Percentiles rank a stretch among this genome's conserved stretches.
Evolutionary conservation across 1,140 invertebrate genomes (phyloP).

Genomic region (Drosophila pseudoobscura): DNA sequence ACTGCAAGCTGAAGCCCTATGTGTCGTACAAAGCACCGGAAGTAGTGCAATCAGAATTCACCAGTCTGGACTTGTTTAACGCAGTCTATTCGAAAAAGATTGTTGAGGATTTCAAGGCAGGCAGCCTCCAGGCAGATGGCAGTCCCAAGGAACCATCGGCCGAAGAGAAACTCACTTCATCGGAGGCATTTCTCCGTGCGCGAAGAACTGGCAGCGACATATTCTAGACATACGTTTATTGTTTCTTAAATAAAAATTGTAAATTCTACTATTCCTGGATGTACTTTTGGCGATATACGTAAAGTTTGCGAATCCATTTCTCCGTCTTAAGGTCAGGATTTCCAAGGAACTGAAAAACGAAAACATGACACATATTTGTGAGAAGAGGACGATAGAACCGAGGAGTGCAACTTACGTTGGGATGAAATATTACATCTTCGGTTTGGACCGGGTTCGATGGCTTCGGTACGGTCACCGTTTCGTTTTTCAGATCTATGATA

Average conservation of each 20-base stretch:
- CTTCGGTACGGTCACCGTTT: slow-evolving; percentile 66
- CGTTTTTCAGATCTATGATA: slow-evolving; percentile 71
- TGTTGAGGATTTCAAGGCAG: slow-evolving; percentile 89
- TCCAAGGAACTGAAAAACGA: slow-evolving; percentile 64
- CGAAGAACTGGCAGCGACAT: slow-evolving; percentile 91
- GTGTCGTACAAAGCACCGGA: slow-evolving; percentile 93
- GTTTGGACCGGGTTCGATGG: slow-evolving; percentile 21
- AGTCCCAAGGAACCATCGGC: slow-evolving; percentile 88
- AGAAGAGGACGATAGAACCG: neutral
- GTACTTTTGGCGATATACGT: slow-evolving; percentile 76
- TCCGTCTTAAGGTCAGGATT: slow-evolving; percentile 69
- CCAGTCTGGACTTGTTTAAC: slow-evolving; percentile 93
- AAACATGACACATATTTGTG: neutral
- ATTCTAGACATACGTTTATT: slow-evolving; percentile 84
- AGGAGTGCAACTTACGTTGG: slow-evolving; percentile 43
- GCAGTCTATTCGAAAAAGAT: slow-evolving; percentile 93
- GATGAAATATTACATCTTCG: slow-evolving; percentile 69
- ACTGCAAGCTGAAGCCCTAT: slow-evolving; percentile 94
- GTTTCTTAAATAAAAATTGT: slow-evolving; percentile 41
- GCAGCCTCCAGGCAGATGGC: slow-evolving; percentile 88
- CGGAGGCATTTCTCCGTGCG: slow-evolving; percentile 88
- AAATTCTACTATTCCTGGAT: slow-evolving; percentile 57
- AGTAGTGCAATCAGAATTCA: slow-evolving; percentile 91
- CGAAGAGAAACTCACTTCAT: slow-evolving; percentile 88
- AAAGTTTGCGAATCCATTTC: slow-evolving; percentile 79